Base-by-base conservation (phyloP, 2,888 invertebrate species). In the Zonitis immaculata region DNA sequence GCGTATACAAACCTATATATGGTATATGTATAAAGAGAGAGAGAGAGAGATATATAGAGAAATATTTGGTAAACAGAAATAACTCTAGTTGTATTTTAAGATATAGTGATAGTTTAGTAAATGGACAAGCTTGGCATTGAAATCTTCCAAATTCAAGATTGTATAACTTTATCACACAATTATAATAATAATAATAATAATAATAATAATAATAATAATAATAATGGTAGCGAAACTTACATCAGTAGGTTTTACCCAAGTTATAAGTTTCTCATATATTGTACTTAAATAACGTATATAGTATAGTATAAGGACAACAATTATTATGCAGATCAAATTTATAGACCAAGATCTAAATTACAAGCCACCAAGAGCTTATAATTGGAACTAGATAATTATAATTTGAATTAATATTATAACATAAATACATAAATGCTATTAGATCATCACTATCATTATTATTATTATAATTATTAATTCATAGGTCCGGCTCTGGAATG, bases 281-380 rank as follows among this genome's bases (percentile, higher is more conserved):
- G n/a, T n/a, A n/a, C n/a, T n/a, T n/a, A n/a, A n/a, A n/a, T n/a
- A n/a, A n/a, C n/a, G n/a, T 20, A 18, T 6, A 39, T 49, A 56
- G 49, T 53, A 49, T 52, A 51, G 49, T 51, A 45, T 46, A 26
- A 44, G 42, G 58, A 49, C 49, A 44, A 58, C 54, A 54, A 48
- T 52, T 57, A 59, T 59, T 59, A 59, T 59, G 59, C 55, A 57
- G 57, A 59, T 59, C 55, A 59, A n/a, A 59, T 56, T 56, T 51
- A 39, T 16, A 49, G 59, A 49, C 55, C 42, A 26, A 46, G 53
- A 50, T 44, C 53, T 47, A 46, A 47, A 52, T 52, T 50, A 52
- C 54, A 51, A 56, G 54, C 52, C n/a, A 54, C 53, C 52, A 52
- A 52, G 52, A n/a, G 49, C 50, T 52, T 46, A 39, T 53, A 51